phyloP scores from a whole-genome alignment of 2,797 vertebrate species.

The Accipiter minullus region DNA sequence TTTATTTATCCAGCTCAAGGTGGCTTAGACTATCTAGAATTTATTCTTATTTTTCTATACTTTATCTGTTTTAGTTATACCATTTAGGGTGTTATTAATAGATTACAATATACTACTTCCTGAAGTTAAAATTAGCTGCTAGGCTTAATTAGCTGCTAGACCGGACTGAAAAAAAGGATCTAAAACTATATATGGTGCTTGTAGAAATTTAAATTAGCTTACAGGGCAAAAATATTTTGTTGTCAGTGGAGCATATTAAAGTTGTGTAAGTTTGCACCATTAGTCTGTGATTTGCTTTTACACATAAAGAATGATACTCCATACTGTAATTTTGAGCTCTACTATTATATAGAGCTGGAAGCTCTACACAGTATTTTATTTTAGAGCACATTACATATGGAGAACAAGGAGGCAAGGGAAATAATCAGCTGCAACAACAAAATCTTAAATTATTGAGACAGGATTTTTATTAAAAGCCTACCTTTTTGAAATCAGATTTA shows the following conservation, averaged over 20 bases:
- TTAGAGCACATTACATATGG: neutral
- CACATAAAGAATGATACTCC: neutral
- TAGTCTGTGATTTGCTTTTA: neutral
- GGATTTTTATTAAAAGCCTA: constrained; percentile 22
- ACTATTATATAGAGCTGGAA: neutral
- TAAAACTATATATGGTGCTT: neutral
- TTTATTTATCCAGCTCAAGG: neutral
- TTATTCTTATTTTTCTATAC: neutral
- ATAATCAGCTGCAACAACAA: constrained; percentile 49
- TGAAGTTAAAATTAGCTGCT: neutral
- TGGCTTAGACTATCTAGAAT: neutral
- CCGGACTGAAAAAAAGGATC: neutral
- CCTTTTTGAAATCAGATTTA: constrained; percentile 15
- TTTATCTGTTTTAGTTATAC: neutral
- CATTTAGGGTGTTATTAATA: neutral
- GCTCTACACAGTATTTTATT: constrained; percentile 37
- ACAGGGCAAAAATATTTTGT: neutral
- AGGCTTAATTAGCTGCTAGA: neutral
- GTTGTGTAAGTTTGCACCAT: neutral
- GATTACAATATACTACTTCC: neutral
- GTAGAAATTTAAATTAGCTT: neutral
- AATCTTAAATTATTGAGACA: constrained; percentile 43
- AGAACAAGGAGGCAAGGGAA: neutral
- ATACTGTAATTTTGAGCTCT: neutral
- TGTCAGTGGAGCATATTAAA: neutral